Evolutionary conservation across 2,113 vertebrate genomes (phyloP), one percentile per base, ranked within the genome.

Genomic region (Sula dactylatra): DNA sequence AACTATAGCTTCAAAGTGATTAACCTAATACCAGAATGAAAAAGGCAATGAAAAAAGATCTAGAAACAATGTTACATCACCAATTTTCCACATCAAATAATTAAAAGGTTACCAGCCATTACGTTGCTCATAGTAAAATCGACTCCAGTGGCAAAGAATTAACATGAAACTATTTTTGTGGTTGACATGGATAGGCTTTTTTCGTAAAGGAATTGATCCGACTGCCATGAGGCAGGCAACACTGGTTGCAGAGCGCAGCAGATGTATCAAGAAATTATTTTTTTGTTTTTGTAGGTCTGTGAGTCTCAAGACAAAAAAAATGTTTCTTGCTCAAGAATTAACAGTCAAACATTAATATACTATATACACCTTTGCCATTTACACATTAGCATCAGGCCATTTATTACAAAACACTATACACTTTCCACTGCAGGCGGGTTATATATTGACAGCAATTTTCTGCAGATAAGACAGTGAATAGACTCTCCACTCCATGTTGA

Each of bases 331-430:
- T 98, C 98, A 99, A 98, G 99, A 98, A 99, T 98, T 99, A 99
- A 99, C 99, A 99, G 99, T 99, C 99, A 99, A 98, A 99, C 99
- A 99, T 99, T 98, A 99, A 99, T 99, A 99, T 99, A 99, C 99
- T 99, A 99, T 99, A 98, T 99, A 99, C 99, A 99, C 99, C 99
- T 99, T 99, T 98, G 99, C 99, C 99, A 98, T 99, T 98, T 99
- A 99, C 99, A 99, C 99, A 99, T 99, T 99, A 99, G 98, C 99
- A 98, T 99, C 99, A 98, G 99, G 99, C 99, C 99, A 98, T 98
- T 99, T 98, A 98, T 98, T 99, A 99, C 98, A 99, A 99, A 99
- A 99, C 99, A 99, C 99, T 99, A 99, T 99, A 99, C 99, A 98
- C 98, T 99, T 99, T 99, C 98, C 99, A 98, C 98, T 99, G 99